Evolutionary conservation across 2,888 invertebrate species (phyloP).

Genomic region (Brachypalpus laphriformis): DNA sequence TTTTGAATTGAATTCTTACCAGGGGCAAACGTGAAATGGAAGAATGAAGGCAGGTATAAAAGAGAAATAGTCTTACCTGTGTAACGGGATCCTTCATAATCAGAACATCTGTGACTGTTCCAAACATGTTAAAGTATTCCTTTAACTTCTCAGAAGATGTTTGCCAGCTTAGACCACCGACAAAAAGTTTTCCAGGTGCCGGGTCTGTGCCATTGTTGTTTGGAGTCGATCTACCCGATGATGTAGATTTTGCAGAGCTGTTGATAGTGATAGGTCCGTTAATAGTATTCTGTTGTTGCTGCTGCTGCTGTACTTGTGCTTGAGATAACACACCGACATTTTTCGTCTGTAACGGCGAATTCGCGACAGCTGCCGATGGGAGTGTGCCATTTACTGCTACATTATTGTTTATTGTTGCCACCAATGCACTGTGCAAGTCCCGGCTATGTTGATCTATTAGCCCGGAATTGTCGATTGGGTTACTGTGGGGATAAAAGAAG

Average conservation of each 20-base stretch:
- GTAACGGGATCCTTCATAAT: constrained; percentile 98
- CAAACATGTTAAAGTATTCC: constrained; percentile 96
- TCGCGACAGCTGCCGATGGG: constrained; percentile 81
- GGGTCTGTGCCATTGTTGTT: constrained; percentile 86
- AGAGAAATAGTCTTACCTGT: constrained; percentile 93
- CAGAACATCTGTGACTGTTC: constrained; percentile 94
- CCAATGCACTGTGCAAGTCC: constrained; percentile 83
- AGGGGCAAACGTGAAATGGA: constrained; percentile 7
- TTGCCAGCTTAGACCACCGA: constrained; percentile 96
- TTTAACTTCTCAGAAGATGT: constrained; percentile 95
- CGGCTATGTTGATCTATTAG: constrained; percentile 81
- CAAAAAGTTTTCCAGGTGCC: constrained; percentile 93
- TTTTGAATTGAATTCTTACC: neutral
- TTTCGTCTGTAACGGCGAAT: constrained; percentile 61
- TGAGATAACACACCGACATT: constrained; percentile 77
- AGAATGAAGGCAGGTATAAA: constrained; percentile 27
- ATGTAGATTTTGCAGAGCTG: constrained; percentile 84
- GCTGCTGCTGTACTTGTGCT: constrained; percentile 76
- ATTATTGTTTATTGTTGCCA: constrained; percentile 83
- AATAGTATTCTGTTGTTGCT: constrained; percentile 73
- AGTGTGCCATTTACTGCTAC: constrained; percentile 81
- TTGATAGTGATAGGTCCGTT: constrained; percentile 33
- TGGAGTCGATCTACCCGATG: constrained; percentile 91
- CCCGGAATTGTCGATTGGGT: constrained; percentile 84
- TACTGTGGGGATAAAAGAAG: constrained; percentile 83